These are phyloP conservation scores for Dorcus parallelipipedus DNA, from an alignment of 2,888 invertebrate genomes.

Conservation along the genomic window DNA sequence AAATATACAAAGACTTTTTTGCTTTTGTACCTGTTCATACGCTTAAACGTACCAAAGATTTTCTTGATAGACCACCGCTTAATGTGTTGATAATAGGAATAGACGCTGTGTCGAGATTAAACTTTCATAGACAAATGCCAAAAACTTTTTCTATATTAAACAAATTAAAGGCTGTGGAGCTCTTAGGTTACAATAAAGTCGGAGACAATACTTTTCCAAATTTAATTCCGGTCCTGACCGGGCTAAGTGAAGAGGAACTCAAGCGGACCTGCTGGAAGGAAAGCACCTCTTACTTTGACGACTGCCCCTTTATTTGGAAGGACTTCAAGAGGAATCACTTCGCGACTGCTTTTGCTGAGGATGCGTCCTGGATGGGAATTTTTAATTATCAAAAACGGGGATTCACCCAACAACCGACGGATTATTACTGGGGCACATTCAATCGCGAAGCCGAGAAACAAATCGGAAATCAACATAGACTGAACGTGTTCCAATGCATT, in stretches of 20 bases:
- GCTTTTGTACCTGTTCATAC: conserved; percentile 57
- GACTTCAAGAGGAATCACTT: conserved; percentile 69
- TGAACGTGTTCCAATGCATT: conserved; percentile 68
- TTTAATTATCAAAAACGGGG: conserved; percentile 80
- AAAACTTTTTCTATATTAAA: conserved; percentile 62
- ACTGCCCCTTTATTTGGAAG: conserved; percentile 83
- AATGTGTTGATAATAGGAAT: conserved; percentile 80
- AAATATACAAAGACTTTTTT: conserved; percentile 67
- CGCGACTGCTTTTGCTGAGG: conserved; percentile 79
- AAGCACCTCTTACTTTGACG: conserved; percentile 60
- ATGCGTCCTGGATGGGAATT: conserved; percentile 71
- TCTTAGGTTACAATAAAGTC: conserved; percentile 89
- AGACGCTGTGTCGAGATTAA: conserved; percentile 82
- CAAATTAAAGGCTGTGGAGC: conserved; percentile 64
- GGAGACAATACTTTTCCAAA: conserved; percentile 94
- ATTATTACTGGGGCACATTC: conserved; percentile 79
- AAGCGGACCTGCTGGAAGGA: conserved; percentile 60
- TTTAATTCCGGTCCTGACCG: conserved; percentile 75
- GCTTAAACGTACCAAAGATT: conserved; percentile 25
- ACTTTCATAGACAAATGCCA: conserved; percentile 82
- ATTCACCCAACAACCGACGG: conserved; percentile 75
- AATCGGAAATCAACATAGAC: conserved; percentile 62
- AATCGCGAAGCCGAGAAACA: conserved; percentile 64
- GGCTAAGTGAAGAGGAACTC: conserved; percentile 65
- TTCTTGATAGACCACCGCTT: conserved; percentile 34